These are phyloP conservation scores for Cervus canadensis DNA, from an alignment of 2,113 vertebrate genomes.

Conservation along the genomic window DNA sequence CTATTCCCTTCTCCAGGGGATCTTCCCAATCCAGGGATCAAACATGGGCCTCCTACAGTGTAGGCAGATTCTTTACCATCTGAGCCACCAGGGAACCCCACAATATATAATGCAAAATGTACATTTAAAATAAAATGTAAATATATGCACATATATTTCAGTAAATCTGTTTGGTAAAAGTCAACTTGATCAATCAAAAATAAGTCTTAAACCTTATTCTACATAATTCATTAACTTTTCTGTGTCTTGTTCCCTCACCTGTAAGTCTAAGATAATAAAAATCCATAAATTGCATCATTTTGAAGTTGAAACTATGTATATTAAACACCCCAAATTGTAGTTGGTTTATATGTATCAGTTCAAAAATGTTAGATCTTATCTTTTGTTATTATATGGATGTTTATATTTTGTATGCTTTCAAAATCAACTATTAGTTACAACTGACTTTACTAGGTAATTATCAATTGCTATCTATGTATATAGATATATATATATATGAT, in stretches of 20 bases:
- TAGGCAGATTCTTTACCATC: neutral
- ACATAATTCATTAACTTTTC: neutral
- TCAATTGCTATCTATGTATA: neutral
- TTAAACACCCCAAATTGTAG: neutral
- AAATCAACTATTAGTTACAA: neutral
- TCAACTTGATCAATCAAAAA: neutral
- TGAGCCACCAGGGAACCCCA: neutral
- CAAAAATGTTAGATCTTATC: neutral
- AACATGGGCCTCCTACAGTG: neutral
- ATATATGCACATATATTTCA: neutral
- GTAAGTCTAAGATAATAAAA: neutral
- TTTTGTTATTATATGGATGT: neutral
- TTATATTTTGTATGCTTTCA: neutral
- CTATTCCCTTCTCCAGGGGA: neutral
- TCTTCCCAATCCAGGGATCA: neutral
- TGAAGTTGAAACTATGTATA: neutral
- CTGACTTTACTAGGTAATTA: neutral
- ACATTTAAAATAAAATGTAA: neutral
- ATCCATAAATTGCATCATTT: neutral
- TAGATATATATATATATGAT: neutral
- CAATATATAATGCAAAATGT: neutral
- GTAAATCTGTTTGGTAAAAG: neutral
- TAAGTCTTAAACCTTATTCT: neutral
- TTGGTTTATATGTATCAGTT: neutral
- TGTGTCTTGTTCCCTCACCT: neutral